A percentile compares a stretch with the other conserved stretches of the same genome.
These are phyloP conservation scores for Seriola dumerili DNA, from an alignment of 2,113 vertebrate species.

Conservation along the genomic window DNA sequence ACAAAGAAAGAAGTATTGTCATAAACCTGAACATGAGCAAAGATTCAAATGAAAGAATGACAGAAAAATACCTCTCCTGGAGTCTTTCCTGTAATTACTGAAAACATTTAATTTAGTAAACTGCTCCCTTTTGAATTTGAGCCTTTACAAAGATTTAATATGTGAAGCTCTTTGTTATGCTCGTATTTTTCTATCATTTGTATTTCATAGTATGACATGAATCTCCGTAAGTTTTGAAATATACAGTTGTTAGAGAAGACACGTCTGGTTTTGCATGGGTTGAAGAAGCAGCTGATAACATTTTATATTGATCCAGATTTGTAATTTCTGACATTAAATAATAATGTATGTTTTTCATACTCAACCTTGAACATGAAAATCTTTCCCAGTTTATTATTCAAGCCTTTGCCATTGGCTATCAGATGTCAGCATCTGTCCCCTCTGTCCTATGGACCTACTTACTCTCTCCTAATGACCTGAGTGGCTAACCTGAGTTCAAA, in stretches of 20 bases:
- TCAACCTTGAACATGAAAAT: not conserved
- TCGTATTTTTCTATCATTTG: not conserved
- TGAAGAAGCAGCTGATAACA: too few relatives aligned
- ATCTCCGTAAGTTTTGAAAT: too few relatives aligned
- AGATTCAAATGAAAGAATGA: too few relatives aligned
- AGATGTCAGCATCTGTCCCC: slow-evolving; percentile 1
- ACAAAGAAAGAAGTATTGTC: not conserved
- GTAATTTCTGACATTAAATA: not conserved
- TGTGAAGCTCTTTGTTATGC: not conserved
- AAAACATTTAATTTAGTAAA: too few relatives aligned
- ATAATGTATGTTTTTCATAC: not conserved
- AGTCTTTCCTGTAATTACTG: too few relatives aligned
- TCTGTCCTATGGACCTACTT: slow-evolving; percentile 4
- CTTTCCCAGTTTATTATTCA: not conserved
- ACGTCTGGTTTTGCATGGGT: not conserved
- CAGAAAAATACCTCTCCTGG: too few relatives aligned
- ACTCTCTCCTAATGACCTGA: slow-evolving; percentile 12
- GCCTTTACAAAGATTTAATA: too few relatives aligned
- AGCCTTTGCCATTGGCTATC: not conserved
- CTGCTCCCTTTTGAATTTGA: not conserved
- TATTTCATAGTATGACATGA: not conserved
- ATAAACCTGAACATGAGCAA: not conserved
- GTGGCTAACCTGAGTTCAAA: slow-evolving; percentile 28
- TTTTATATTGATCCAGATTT: not conserved
- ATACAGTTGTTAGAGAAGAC: not conserved